A percentile compares a stretch with the other conserved stretches of the same genome.
phyloP scores from a whole-genome alignment of 2,113 vertebrate species.

The Percopsis transmontana region DNA sequence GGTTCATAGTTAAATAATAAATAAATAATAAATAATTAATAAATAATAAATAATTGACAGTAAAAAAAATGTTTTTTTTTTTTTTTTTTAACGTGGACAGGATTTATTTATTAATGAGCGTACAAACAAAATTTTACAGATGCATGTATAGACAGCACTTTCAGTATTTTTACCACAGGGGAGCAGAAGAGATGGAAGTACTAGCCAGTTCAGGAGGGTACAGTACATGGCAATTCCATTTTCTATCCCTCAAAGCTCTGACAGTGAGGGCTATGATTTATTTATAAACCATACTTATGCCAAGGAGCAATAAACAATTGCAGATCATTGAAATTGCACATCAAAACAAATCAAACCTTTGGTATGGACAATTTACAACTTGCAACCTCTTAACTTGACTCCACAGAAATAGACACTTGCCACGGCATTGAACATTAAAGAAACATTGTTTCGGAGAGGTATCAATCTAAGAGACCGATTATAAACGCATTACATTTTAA shows the following conservation, averaged over 20 bases:
- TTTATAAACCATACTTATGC: constrained; percentile 68
- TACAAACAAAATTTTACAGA: constrained; percentile 21
- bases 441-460: constrained; percentile 8
- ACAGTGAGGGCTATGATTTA: constrained; percentile 73
- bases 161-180: constrained; percentile 46
- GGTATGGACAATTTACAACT: constrained; percentile 34
- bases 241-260: constrained; percentile 57
- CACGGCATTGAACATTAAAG: constrained; percentile 30
- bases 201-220: constrained; percentile 42
- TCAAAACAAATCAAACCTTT: constrained; percentile 65
- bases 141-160: constrained; percentile 32
- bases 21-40: too few species aligned
- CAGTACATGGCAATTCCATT: constrained; percentile 70
- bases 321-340: constrained; percentile 61
- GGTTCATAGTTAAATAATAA: constrained; percentile 45
- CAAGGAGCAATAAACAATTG: constrained; percentile 64
- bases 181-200: constrained; percentile 47
- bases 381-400: constrained; percentile 15
- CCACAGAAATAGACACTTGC: constrained; percentile 26
- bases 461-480: constrained; percentile 5
- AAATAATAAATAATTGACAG: constrained; percentile 52
- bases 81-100: too few species aligned
- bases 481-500: too few species aligned
- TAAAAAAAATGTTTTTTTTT: too few species aligned
- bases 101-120: constrained; percentile 60